A percentile compares a stretch with the other conserved stretches of the same genome.
phyloP scores from a whole-genome alignment of 2,113 vertebrate species.

The Ranitomeya imitator region DNA sequence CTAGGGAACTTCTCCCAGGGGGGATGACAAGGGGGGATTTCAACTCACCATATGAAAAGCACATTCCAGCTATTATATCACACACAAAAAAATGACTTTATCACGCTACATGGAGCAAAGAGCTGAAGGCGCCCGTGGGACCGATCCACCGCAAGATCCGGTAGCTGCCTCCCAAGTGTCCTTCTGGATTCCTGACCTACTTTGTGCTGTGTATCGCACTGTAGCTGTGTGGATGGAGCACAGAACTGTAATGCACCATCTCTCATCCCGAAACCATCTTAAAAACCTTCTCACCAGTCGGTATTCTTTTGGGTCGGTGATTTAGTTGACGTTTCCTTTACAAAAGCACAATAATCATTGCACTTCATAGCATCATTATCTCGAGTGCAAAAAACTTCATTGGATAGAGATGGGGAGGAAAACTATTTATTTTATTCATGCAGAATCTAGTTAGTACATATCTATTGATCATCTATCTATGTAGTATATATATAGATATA shows the following conservation, averaged over 20 bases:
- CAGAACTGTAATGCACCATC: background rate
- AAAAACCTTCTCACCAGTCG: background rate
- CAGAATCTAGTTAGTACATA: background rate
- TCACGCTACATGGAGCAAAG: constrained; percentile 37
- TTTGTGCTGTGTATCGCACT: constrained; percentile 33
- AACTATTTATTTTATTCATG: background rate
- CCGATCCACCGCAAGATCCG: constrained; percentile 47
- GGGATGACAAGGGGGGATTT: no score
- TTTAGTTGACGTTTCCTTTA: background rate
- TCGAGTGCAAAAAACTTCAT: background rate
- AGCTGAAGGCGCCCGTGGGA: constrained; percentile 35
- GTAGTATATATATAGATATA: background rate
- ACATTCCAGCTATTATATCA: constrained; percentile 29
- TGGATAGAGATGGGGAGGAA: background rate
- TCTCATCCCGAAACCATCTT: constrained; percentile 3
- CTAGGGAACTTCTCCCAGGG: background rate
- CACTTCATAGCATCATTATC: background rate
- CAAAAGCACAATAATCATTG: background rate
- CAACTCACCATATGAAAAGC: background rate
- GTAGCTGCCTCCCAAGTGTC: constrained; percentile 25
- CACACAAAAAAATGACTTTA: constrained; percentile 46
- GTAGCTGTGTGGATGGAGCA: background rate
- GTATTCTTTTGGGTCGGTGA: background rate
- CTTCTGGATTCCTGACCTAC: constrained; percentile 57
- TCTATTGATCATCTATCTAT: background rate